phyloP scores from a whole-genome alignment of 2,113 vertebrate genomes.

The Ascaphus truei region DNA sequence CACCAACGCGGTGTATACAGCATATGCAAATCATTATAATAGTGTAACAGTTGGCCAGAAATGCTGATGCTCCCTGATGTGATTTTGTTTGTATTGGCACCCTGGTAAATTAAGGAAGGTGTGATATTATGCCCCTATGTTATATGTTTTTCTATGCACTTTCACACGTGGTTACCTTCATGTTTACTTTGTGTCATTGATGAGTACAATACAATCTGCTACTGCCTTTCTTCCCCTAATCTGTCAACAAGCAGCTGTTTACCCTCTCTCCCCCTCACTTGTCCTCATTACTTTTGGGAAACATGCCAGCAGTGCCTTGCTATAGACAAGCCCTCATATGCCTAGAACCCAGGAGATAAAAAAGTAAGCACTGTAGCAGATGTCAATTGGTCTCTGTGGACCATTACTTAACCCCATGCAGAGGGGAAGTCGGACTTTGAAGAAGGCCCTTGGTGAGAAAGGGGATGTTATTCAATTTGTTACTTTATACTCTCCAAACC shows the following conservation, averaged over 20 bases:
- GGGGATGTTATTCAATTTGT: constrained; percentile 31
- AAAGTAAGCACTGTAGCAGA: constrained; percentile 67
- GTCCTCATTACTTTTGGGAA: neutral
- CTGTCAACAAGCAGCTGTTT: constrained; percentile 65
- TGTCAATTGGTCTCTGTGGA: constrained; percentile 75
- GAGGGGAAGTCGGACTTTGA: constrained; percentile 52
- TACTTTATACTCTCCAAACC: neutral
- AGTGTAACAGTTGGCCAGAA: neutral
- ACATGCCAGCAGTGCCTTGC: constrained; percentile 45
- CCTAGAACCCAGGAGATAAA: constrained; percentile 51
- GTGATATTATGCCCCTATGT: neutral
- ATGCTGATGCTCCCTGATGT: fast-evolving
- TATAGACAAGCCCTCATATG: constrained; percentile 51
- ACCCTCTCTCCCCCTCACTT: constrained; percentile 29
- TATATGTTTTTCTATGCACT: neutral
- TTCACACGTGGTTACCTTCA: constrained; percentile 43
- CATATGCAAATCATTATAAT: too few relatives aligned
- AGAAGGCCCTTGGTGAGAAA: constrained; percentile 52
- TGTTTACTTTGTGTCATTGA: constrained; percentile 45
- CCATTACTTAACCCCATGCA: constrained; percentile 66
- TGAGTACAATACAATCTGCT: constrained; percentile 21
- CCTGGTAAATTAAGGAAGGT: neutral
- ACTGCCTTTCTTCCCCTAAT: constrained; percentile 62
- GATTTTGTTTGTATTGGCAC: neutral
- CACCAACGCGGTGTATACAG: too few relatives aligned